Conservation (phyloP, 1,140 invertebrate genomes). For the Macrobrachium rosenbergii region DNA sequence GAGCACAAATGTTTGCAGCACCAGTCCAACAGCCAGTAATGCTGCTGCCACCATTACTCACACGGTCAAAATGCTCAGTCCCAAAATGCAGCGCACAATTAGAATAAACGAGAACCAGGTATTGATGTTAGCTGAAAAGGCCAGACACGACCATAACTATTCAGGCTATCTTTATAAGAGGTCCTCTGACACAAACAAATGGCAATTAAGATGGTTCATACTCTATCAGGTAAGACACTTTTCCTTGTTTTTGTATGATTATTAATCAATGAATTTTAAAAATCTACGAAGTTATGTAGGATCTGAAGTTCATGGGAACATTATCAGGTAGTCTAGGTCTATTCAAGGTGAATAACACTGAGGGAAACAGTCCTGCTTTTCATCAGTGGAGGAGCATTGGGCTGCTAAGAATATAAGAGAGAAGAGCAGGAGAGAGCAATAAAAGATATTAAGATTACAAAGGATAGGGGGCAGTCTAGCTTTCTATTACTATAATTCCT, state of each 20-base stretch:
- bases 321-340: too few species aligned
- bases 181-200: constrained; percentile 87
- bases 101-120: constrained; percentile 82
- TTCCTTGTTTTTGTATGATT: neutral
- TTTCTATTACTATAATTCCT: too few species aligned
- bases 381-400: too few species aligned
- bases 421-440: too few species aligned
- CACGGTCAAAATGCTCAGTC: constrained; percentile 77
- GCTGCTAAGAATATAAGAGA: too few species aligned
- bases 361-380: too few species aligned
- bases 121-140: constrained; percentile 86
- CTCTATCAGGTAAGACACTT: constrained; percentile 83
- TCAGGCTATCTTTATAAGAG: constrained; percentile 88
- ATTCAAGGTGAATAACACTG: too few species aligned
- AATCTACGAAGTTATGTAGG: neutral
- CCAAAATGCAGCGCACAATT: constrained; percentile 86
- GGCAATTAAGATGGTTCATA: constrained; percentile 91
- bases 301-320: too few species aligned
- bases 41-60: constrained; percentile 33
- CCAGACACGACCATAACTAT: constrained; percentile 82
- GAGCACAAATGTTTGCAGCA: neutral
- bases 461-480: too few species aligned
- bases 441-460: too few species aligned
- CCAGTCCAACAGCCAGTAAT: neutral
- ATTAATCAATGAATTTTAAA: neutral